phyloP scores from a whole-genome alignment of 2,113 vertebrate species.

The Salvelinus alpinus region DNA sequence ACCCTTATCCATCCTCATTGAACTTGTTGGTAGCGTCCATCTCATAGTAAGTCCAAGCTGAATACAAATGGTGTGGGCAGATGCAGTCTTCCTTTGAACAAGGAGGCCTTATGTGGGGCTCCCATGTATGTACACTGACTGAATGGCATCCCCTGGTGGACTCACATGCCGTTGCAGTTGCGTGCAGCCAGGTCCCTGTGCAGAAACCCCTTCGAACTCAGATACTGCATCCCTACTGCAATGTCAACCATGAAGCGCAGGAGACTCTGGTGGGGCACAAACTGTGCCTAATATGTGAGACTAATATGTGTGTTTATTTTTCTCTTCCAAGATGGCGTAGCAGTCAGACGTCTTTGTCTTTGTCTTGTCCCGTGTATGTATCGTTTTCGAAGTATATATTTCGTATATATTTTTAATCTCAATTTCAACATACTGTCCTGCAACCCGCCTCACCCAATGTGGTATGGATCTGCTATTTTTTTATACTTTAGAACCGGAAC shows the following conservation, averaged over 20 bases:
- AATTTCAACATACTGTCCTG: no score
- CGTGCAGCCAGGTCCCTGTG: conserved; percentile 75
- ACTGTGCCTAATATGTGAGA: conserved; percentile 42
- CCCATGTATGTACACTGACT: not conserved
- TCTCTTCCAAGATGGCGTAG: not conserved
- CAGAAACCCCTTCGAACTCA: conserved; percentile 66
- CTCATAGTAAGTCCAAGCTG: conserved; percentile 16
- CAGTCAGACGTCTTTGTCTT: no score
- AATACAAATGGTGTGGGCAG: conserved; percentile 49
- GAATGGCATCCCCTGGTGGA: conserved; percentile 35
- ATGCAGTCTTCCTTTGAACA: conserved; percentile 25
- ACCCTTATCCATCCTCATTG: no score
- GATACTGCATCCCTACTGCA: conserved; percentile 73
- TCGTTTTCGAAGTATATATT: no score
- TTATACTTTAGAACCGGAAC: no score
- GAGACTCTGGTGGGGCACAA: conserved; percentile 70
- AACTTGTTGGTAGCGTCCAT: conserved; percentile 29
- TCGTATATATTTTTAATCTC: no score
- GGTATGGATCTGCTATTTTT: no score
- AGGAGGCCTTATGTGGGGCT: not conserved
- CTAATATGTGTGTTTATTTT: no score
- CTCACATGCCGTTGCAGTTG: conserved; percentile 76
- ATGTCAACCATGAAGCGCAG: conserved; percentile 76
- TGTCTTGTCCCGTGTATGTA: no score
- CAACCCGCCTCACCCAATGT: no score